Evolutionary conservation across 2,113 vertebrate species (phyloP), one percentile per base, ranked within the genome.

Genomic region (Cacatua alba): DNA sequence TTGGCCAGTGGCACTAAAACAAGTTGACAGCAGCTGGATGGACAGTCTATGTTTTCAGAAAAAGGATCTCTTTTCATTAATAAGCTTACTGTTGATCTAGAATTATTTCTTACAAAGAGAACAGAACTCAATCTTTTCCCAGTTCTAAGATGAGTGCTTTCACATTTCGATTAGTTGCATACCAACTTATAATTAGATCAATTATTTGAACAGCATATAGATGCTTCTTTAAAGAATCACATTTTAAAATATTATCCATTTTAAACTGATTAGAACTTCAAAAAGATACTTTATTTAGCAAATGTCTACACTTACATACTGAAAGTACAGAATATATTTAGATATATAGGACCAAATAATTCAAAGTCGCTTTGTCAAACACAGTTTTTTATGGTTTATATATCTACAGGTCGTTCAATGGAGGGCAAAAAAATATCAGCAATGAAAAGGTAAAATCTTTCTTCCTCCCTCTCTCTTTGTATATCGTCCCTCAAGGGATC

Each of bases 391-490:
- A 86, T 33, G n/a, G 51, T 76, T 95, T 76, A 75, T 76, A 63
- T 79, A 94, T 23, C 70, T 65, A 92, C 28, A 82, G 37, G 49
- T 55, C 95, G 89, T 82, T 96, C 88, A 91, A 94, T 16, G 78
- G 51, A 88, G 49, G 43, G 57, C 17, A 90, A 90, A 97, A 93
- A 95, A 93, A 80, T 59, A 93, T 6, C 17, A 19, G 52, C 68
- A 96, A 53, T 35, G 80, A 96, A 11, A 95, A 97, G 68, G 77
- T 60, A 94, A 95, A 94, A 90, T 91, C 46, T 90, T 25, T 28
- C 8, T 55, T 76, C 11, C 7, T 44, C 13, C 21, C 18, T 10
- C 13, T 68, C 11, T 63, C 15, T 63, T 11, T 60, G 17, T 49
- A 25, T 51, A 41, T 26, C 16, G 35, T 57, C 31, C 62, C 70